Evolutionary conservation across 1,140 invertebrate genomes (phyloP), one percentile per base, ranked within the genome.

Genomic region (Zaprionus davidi): DNA sequence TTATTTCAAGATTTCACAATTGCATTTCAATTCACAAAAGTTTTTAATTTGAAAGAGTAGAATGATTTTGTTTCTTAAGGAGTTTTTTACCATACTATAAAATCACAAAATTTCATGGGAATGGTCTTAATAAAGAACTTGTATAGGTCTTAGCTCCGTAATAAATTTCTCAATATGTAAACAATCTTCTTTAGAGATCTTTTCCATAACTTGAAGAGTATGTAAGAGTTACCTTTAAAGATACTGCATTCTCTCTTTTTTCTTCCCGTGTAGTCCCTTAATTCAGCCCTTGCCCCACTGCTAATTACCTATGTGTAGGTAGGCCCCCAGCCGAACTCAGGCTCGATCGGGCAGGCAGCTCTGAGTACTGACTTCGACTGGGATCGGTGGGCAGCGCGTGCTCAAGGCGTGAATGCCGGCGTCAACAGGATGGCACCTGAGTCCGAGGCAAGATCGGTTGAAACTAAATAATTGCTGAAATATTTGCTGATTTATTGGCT

Each of bases 391-490:
- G 58, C 9, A 57, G 65, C 46, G 80, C 81, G 85, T 90, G 84
- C 78, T 81, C 78, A 38, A 88, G 84, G 84, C 84, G 84, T 88
- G 83, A 91, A 91, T 84, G 56, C 76, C 79, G 81, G 83, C 88
- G 88, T 91, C 88, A 91, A 91, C 88, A 91, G 78, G 79, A 74
- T 91, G 75, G 83, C 88, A 91, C 88, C 88, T 91, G 65, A 76
- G 79, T 36, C 36, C 2, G 7, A 5, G 7, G 41, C 53, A 59
- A 55, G 36, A 67, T 68, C 34, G 53, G 44, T 49, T 60, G 67
- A 66, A 65, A 63, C 81, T 91, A 76, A 91, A 91, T 91, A 91
- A 91, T 91, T 87, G 81, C 88, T 91, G 83, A 84, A 87, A 91
- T 84, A 84, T 91, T 84, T 78, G 66, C 76, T 84, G 88, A 91